phyloP scores from a whole-genome alignment of 2,113 vertebrate genomes.

The Illadopsis cleaveri region DNA sequence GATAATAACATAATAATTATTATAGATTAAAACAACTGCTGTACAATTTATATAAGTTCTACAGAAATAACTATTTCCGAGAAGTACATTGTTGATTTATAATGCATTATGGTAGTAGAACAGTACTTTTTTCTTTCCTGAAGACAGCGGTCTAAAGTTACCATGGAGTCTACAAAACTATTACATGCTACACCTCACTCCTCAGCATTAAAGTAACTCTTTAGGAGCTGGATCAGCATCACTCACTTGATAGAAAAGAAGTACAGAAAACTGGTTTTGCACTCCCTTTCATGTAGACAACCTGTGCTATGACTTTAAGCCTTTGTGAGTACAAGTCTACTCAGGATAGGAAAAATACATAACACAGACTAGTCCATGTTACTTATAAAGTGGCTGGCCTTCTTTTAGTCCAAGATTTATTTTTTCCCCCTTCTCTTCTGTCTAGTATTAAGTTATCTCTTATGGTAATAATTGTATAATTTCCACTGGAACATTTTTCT shows the following conservation, averaged over 20 bases:
- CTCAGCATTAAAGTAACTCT: neutral
- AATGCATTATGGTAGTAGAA: neutral
- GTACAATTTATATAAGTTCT: neutral
- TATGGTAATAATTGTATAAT: neutral
- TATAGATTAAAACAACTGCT: neutral
- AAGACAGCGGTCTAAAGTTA: neutral
- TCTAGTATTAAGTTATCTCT: neutral
- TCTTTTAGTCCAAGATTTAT: neutral
- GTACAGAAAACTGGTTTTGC: neutral
- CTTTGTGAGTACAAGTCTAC: neutral
- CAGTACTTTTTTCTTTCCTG: neutral
- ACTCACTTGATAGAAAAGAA: neutral
- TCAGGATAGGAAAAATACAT: neutral
- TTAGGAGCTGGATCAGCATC: neutral
- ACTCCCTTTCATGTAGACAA: neutral
- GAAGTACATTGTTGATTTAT: neutral
- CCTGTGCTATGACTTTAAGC: neutral
- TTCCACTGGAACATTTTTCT: neutral
- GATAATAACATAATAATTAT: neutral
- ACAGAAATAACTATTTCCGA: neutral
- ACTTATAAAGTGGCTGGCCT: neutral
- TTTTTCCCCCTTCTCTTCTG: neutral
- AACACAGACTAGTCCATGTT: neutral
- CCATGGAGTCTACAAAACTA: neutral
- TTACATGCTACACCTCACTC: neutral